These are phyloP conservation scores for Oriolus oriolus DNA, from an alignment of 2,113 vertebrate species.

Conservation along the genomic window DNA sequence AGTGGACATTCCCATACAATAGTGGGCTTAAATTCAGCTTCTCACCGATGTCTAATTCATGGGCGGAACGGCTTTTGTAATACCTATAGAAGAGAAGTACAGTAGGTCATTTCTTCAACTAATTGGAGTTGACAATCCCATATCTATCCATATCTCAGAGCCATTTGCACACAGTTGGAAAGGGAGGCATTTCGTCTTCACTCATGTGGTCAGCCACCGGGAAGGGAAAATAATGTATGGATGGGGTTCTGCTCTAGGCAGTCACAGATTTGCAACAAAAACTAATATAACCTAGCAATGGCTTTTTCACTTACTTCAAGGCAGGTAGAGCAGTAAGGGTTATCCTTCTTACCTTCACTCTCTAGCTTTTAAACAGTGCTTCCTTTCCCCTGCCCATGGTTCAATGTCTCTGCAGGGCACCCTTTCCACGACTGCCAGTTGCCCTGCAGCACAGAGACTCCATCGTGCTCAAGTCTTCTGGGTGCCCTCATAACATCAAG, in stretches of 20 bases:
- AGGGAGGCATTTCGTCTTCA: background rate
- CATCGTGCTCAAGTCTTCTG: background rate
- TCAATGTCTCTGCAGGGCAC: background rate
- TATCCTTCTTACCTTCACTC: background rate
- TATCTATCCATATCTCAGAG: constrained; percentile 36
- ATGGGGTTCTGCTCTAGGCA: background rate
- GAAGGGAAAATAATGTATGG: background rate
- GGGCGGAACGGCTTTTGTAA: constrained; percentile 33
- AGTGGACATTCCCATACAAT: constrained; percentile 59
- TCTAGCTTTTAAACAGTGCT: background rate
- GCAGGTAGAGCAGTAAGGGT: background rate
- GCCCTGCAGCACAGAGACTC: background rate
- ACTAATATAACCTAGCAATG: background rate
- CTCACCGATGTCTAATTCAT: constrained; percentile 42
- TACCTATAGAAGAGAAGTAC: constrained; percentile 49
- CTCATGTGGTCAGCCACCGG: background rate
- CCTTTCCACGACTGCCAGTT: background rate
- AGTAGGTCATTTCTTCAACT: constrained; percentile 24
- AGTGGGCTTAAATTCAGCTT: constrained; percentile 61
- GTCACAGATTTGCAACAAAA: background rate
- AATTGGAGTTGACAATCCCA: constrained; percentile 27
- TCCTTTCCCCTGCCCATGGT: background rate
- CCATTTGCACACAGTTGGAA: background rate
- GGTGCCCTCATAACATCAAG: background rate
- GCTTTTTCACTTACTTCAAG: background rate